Percentiles rank a stretch among this genome's conserved stretches.
phyloP scores from a whole-genome alignment of 30 jellyfish, hydroid and myxozoan genomes.

The Chrysaora quinquecirrha region DNA sequence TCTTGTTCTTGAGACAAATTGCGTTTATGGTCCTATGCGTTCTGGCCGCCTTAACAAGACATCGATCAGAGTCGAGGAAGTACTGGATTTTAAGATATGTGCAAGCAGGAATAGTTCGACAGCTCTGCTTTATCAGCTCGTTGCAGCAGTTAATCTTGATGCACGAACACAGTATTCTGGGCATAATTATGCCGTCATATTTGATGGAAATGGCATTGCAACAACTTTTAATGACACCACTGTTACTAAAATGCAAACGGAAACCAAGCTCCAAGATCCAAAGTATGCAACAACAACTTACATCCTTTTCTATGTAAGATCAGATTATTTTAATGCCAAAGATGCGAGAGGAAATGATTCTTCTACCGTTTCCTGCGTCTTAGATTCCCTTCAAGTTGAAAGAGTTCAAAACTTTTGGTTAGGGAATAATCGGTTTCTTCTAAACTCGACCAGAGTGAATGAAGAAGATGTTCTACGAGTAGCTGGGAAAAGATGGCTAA shows the following conservation, averaged over 20 bases:
- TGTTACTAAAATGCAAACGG: neutral
- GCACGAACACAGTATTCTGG: conserved; percentile 22
- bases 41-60: conserved; percentile 1
- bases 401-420: neutral
- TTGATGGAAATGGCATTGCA: conserved; percentile 26
- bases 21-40: neutral
- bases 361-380: neutral
- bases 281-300: too few relatives aligned
- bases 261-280: neutral
- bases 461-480: neutral
- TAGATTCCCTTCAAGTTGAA: neutral
- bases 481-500: neutral
- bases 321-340: neutral
- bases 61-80: neutral
- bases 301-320: neutral
- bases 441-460: neutral
- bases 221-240: neutral
- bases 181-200: neutral
- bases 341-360: neutral
- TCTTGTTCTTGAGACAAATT: neutral
- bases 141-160: neutral
- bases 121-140: neutral
- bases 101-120: neutral
- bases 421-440: neutral
- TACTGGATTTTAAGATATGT: neutral